phyloP scores from a whole-genome alignment of 2,888 invertebrate species.

The Rhopalosiphum nymphaeae region DNA sequence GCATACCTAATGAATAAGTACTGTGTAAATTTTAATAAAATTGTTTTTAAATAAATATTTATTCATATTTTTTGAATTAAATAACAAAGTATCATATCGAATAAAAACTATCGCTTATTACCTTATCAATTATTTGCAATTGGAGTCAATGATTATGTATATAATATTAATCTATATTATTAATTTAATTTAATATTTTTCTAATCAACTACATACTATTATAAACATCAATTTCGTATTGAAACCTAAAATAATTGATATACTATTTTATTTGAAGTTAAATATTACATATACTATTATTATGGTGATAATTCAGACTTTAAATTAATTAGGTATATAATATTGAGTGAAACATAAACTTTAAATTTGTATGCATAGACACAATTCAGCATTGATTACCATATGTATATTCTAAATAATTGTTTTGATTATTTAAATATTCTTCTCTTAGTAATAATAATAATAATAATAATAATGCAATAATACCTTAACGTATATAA shows the following conservation, averaged over 20 bases:
- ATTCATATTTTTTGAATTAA: background rate
- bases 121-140: background rate
- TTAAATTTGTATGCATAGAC: background rate
- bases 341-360: background rate
- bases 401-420: background rate
- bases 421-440: background rate
- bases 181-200: background rate
- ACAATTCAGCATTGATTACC: background rate
- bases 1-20: background rate
- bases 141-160: background rate
- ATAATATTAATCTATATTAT: background rate
- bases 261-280: background rate
- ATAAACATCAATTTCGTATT: background rate
- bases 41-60: background rate
- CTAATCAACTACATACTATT: background rate
- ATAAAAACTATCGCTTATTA: background rate
- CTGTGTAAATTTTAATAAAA: background rate
- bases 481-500: background rate
- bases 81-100: background rate
- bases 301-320: background rate
- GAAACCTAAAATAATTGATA: background rate
- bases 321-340: background rate
- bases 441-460: background rate
- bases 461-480: background rate
- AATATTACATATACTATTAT: background rate